Evolutionary conservation across 2,113 vertebrate genomes (phyloP), one percentile per base, ranked within the genome.

Genomic region (Oryzias celebensis): DNA sequence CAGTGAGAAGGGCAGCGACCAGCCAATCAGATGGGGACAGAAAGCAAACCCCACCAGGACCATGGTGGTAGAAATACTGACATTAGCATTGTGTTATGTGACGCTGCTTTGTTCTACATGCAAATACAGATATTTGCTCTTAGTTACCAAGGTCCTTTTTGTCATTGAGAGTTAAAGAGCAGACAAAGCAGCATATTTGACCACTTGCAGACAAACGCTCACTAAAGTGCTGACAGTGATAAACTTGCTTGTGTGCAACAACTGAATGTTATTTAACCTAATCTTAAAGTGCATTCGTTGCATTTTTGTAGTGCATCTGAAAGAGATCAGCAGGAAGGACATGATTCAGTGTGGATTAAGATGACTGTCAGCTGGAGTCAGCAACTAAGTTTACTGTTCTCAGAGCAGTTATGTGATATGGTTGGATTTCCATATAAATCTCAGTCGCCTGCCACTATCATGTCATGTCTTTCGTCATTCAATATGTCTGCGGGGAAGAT

Each of bases 341-440:
- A 75, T 81, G 71, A 85, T 86, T 84, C 79, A 73, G 56, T 57
- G 74, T 62, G 78, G 79, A 85, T 87, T 82, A 82, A 85, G 86
- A 82, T 82, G 72, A 79, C 86, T 87, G 82, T 87, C 85, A 86
- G 74, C 58, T 64, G 77, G 78, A 86, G 70, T 70, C 78, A 52
- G 78, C 68, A 76, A 85, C 80, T 43, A 77, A 75, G 85, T 92
- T 92, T 91, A 91, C 78, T 71, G 77, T 90, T 89, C 81, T 84
- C 74, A 46, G 72, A 82, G 77, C 62, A 59, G 91, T 81, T 77
- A 92, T 88, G 69, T 71, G 89, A 92, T 90, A 88, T 50, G 78
- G 65, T 76, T 71, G 74, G 68, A 83, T 89, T 86, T 85, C 75
- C 56, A 81, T 85, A 90, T 91, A 90, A 92, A 93, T 90, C 89